A percentile compares a stretch with the other conserved stretches of the same genome.
Conservation (phyloP, 2,888 invertebrate species). For the Ptychoptera albimana region DNA sequence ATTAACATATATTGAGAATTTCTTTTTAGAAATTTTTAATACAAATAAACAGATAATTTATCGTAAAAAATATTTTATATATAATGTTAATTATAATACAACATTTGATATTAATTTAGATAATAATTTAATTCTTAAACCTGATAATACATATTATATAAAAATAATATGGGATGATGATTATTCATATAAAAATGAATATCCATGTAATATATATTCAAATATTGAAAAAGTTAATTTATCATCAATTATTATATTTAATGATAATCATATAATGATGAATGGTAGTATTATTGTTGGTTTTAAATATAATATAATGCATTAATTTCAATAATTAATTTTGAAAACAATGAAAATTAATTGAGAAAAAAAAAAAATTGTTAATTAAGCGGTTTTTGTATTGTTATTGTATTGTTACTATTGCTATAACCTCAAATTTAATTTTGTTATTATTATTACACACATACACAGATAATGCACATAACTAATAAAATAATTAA, state of each 20-base stretch:
- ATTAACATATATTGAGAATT: constrained; percentile 22
- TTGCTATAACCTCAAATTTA: too few species aligned
- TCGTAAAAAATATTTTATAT: constrained; percentile 6
- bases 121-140: constrained; percentile 21
- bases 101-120: constrained; percentile 17
- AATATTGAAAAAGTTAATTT: constrained; percentile 7
- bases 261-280: constrained; percentile 18
- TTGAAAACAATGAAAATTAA: too few species aligned
- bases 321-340: not conserved
- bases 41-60: constrained; percentile 1
- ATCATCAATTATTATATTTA: constrained; percentile 16
- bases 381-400: too few species aligned
- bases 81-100: constrained; percentile 7
- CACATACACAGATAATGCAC: too few species aligned
- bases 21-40: constrained; percentile 20
- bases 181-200: constrained; percentile 24
- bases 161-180: constrained; percentile 22
- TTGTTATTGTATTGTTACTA: too few species aligned
- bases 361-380: too few species aligned
- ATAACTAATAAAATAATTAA: too few species aligned
- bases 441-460: too few species aligned
- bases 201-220: constrained; percentile 26
- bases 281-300: constrained; percentile 25
- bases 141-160: constrained; percentile 23
- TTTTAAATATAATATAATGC: constrained; percentile 15